phyloP scores from a whole-genome alignment of 2,797 vertebrate genomes.

The Ispidina lecontei region DNA sequence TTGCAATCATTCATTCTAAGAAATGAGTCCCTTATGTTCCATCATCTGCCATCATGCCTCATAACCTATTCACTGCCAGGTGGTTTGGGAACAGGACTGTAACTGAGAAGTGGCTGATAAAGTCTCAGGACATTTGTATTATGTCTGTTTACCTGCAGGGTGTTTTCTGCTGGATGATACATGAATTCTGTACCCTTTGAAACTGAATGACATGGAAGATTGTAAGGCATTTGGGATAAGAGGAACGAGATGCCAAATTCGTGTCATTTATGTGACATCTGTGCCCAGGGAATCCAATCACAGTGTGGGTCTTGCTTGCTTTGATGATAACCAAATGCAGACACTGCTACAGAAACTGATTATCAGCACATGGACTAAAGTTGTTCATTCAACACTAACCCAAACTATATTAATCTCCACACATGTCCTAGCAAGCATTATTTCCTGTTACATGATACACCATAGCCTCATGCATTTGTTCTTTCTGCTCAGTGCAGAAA shows the following conservation, averaged over 20 bases:
- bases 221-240: rapidly evolving
- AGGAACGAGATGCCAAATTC: neutral
- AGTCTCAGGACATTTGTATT: neutral
- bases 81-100: neutral
- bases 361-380: neutral
- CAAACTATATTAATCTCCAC: neutral
- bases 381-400: neutral
- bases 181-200: neutral
- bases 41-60: neutral
- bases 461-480: rapidly evolving
- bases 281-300: neutral
- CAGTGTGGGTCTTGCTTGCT: neutral
- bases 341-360: neutral
- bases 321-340: neutral
- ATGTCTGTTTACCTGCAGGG: neutral
- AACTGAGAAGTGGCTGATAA: neutral
- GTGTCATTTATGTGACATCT: neutral
- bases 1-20: neutral
- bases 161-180: neutral
- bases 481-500: neutral
- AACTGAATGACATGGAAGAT: neutral
- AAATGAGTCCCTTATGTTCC: neutral
- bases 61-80: neutral
- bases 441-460: conserved; percentile 29
- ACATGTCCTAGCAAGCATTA: conserved; percentile 28